phyloP scores from a whole-genome alignment of 1,140 invertebrate genomes.

The Wasmannia auropunctata region DNA sequence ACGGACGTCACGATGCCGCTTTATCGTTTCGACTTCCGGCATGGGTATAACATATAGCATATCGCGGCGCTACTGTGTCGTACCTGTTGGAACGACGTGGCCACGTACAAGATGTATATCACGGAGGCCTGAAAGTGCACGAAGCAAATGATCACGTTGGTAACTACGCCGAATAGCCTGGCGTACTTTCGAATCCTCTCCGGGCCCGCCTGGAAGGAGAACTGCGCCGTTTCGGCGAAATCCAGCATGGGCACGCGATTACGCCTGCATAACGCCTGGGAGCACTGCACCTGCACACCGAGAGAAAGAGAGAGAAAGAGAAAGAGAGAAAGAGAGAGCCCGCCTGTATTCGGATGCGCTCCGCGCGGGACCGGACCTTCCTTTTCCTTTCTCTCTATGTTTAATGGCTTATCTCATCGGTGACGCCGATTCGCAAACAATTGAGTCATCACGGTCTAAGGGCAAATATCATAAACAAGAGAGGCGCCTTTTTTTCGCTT shows the following conservation, averaged over 20 bases:
- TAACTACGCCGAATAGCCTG: constrained; percentile 75
- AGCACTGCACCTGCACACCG: constrained; percentile 80
- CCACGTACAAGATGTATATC: constrained; percentile 76
- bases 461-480: background rate
- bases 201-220: constrained; percentile 85
- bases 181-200: constrained; percentile 80
- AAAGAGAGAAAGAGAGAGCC: constrained; percentile 29
- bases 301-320: constrained; percentile 13
- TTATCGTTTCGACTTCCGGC: constrained; percentile 15
- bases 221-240: constrained; percentile 86
- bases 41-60: too few species aligned
- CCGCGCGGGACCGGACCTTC: background rate
- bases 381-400: background rate
- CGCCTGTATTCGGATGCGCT: constrained; percentile 14
- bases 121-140: constrained; percentile 73
- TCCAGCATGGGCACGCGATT: constrained; percentile 81
- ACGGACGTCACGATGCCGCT: background rate
- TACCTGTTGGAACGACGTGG: constrained; percentile 79
- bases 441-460: background rate
- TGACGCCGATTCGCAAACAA: constrained; percentile 8
- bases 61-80: background rate
- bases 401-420: background rate
- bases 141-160: constrained; percentile 75
- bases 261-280: constrained; percentile 81
- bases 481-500: background rate